Percentiles rank a stretch among this genome's conserved stretches.
Evolutionary conservation across 2,888 invertebrate species (phyloP).

Genomic region (Eristalis tenax): DNA sequence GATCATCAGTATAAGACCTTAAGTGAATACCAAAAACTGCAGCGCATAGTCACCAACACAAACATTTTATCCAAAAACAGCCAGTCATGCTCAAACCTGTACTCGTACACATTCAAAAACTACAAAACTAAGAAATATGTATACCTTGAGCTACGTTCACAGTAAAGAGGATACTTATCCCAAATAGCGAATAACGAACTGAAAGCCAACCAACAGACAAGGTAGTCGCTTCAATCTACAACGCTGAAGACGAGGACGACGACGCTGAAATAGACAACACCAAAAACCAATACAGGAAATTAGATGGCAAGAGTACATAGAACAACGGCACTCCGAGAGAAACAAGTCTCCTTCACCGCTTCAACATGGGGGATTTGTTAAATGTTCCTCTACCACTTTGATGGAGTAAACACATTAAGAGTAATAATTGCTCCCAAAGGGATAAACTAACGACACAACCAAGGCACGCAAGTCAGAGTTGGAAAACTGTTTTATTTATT

Average conservation of each 20-base stretch:
- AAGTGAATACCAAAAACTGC: no score
- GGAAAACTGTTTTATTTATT: slow-evolving; percentile 38
- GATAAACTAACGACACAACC: slow-evolving; percentile 64
- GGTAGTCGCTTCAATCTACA: neutral
- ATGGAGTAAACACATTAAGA: slow-evolving; percentile 72
- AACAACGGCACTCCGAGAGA: slow-evolving; percentile 40
- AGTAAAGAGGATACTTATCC: neutral
- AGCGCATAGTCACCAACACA: no score
- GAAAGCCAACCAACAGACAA: neutral
- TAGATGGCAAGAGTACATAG: slow-evolving; percentile 28
- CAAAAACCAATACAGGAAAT: slow-evolving; percentile 14
- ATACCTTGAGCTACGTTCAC: neutral
- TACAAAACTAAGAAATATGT: neutral
- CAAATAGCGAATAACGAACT: neutral
- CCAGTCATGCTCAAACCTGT: neutral
- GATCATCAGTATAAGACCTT: no score
- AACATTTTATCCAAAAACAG: no score
- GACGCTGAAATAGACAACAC: slow-evolving; percentile 8
- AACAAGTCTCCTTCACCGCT: slow-evolving; percentile 44
- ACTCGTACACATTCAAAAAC: neutral
- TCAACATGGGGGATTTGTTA: slow-evolving; percentile 67
- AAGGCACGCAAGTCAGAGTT: slow-evolving; percentile 39
- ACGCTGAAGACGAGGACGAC: neutral
- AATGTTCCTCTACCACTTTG: slow-evolving; percentile 56
- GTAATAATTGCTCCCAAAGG: slow-evolving; percentile 73